phyloP scores from a whole-genome alignment of 2,797 vertebrate genomes.

The Parotocinclus haroldoi region DNA sequence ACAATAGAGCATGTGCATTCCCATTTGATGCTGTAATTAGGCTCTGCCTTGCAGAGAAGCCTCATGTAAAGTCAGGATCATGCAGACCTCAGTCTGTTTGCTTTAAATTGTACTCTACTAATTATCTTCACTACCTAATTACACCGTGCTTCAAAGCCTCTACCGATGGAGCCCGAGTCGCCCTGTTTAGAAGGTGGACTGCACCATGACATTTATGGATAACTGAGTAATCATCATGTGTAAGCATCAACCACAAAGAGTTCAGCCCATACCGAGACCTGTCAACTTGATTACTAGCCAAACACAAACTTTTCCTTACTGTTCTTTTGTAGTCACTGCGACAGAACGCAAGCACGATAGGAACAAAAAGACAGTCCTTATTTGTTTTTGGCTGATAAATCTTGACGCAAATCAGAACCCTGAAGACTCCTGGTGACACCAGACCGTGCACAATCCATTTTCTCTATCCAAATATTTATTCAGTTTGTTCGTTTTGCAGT shows the following conservation, averaged over 20 bases:
- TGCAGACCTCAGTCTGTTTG: conserved; percentile 65
- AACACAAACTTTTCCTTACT: conserved; percentile 2
- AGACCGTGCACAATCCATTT: conserved; percentile 11
- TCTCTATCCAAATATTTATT: conserved; percentile 32
- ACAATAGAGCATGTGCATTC: not conserved
- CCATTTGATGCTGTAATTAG: conserved; percentile 36
- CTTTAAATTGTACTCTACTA: conserved; percentile 70
- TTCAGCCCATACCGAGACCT: conserved; percentile 45
- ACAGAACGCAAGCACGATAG: not conserved
- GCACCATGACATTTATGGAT: conserved; percentile 68
- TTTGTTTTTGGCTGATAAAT: conserved; percentile 13
- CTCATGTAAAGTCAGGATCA: conserved; percentile 57
- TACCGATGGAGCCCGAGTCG: conserved; percentile 54
- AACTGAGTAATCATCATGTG: conserved; percentile 70
- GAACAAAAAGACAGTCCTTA: not conserved
- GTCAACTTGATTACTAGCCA: conserved; percentile 12
- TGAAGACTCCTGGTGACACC: conserved; percentile 5
- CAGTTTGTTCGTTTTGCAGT: conserved; percentile 17
- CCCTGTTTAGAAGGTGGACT: conserved; percentile 58
- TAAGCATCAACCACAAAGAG: conserved; percentile 61
- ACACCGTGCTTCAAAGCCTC: conserved; percentile 77
- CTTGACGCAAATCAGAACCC: conserved; percentile 9
- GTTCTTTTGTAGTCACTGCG: not conserved
- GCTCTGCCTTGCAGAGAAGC: conserved; percentile 10
- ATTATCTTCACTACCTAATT: conserved; percentile 77